These are phyloP conservation scores for Drosophila eohydei DNA, from an alignment of 2,888 invertebrate species.

Conservation along the genomic window DNA sequence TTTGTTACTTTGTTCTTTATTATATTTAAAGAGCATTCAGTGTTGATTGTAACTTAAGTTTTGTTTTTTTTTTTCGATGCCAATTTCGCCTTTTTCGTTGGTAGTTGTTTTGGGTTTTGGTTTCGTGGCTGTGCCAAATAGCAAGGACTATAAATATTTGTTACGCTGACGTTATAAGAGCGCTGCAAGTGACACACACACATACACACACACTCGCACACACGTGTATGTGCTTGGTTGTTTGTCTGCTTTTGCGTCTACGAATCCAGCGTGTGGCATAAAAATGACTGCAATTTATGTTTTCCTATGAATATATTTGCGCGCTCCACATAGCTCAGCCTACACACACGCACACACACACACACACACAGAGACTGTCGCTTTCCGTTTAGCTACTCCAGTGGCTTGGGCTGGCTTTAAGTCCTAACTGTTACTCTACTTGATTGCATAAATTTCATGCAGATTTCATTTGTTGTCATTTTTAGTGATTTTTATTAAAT, in stretches of 20 bases:
- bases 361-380: not conserved
- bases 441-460: slow-evolving; percentile 79
- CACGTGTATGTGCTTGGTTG: slow-evolving; percentile 41
- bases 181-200: slow-evolving; percentile 52
- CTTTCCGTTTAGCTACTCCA: slow-evolving; percentile 12
- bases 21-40: not conserved
- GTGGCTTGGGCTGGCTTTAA: slow-evolving; percentile 42
- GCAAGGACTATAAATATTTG: slow-evolving; percentile 78
- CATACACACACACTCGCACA: slow-evolving; percentile 22
- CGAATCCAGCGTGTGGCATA: slow-evolving; percentile 80
- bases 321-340: slow-evolving; percentile 9
- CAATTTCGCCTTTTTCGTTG: slow-evolving; percentile 34
- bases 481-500: slow-evolving; percentile 78
- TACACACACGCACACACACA: slow-evolving; percentile 1
- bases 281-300: slow-evolving; percentile 83
- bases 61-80: not conserved
- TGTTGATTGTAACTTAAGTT: not conserved
- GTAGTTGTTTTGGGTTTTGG: slow-evolving; percentile 36
- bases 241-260: slow-evolving; percentile 72
- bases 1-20: not conserved
- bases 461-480: slow-evolving; percentile 76
- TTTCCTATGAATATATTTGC: slow-evolving; percentile 80
- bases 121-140: slow-evolving; percentile 60
- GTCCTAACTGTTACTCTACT: slow-evolving; percentile 47
- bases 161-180: slow-evolving; percentile 71